Base-by-base conservation (phyloP, 2,888 invertebrate genomes). In the Cerceris rybyensis region DNA sequence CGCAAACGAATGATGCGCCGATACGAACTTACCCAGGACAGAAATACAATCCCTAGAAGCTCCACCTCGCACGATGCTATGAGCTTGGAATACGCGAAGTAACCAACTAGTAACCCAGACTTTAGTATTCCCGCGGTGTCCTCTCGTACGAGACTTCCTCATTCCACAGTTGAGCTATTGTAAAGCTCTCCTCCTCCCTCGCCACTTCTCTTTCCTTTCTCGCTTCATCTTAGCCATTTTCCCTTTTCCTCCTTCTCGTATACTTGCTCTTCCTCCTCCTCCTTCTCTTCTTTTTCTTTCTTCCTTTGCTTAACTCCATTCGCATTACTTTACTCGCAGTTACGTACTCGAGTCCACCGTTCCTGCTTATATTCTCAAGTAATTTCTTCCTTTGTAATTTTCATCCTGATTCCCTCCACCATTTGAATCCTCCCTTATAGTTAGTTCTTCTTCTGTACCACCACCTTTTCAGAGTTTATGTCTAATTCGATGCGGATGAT, bases 41-140 rank as follows among this genome's bases (percentile, higher is more conserved):
- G 83, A 86, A 86, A 88, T 83, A 85, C 84, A 86, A 85, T 89
- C 86, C 85, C 85, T 63, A 80, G 88, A 87, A 89, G 79, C 78
- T 79, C 79, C 72, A 65, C 75, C 78, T 83, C 75, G 78, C 61
- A 65, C 73, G 64, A 73, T 70, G 69, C 80, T 83, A 84, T 85
- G 82, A 85, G 80, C 82, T 80, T 83, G 81, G 86, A 88, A 87
- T 87, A 87, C 85, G 79, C 81, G 69, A 82, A 85, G 82, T 83
- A 84, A 87, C 84, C 86, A 87, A 84, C 89, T 90, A 87, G 88
- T 91, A 90, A 90, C 90, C 88, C 88, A 91, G 88, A 91, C 90
- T 90, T 90, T 91, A 90, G 90, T 91, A 91, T 91, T 91, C 91
- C 83, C 87, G 81, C 78, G 86, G 86, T 88, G 90, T 90, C 85